Base-by-base conservation (phyloP, 2,113 vertebrate genomes). In the Tachuris rubrigastra region DNA sequence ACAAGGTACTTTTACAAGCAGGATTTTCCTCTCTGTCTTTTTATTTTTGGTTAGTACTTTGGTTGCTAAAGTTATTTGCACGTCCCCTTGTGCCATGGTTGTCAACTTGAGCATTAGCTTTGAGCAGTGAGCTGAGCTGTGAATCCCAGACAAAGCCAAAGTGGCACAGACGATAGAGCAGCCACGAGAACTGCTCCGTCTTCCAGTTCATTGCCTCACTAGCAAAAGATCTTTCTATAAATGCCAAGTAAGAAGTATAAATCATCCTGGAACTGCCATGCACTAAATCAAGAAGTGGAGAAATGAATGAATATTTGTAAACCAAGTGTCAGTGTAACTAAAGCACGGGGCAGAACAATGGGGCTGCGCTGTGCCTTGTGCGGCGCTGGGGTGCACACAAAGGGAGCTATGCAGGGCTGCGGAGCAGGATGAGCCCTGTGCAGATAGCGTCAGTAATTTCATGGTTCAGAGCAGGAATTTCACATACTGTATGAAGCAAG, bases 391-490 rank as follows among this genome's bases (percentile, higher is more conserved):
- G n/a, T 31, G 35, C 3, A 2, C 75, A 69, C 79, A 76, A 65
- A 90, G 86, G 58, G 31, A 9, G 92, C 35, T 74, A 24, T 55
- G 68, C 60, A 16, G 78, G 49, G 55, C 72, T 41, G 55, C 0
- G 7, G 84, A 59, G 46, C 46, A 22, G 53, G 28, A 12, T 42
- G 49, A 68, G 6, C 53, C 87, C 84, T 72, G 60, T 53, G 86
- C 79, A 71, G 65, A 53, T 9, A 65, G 72, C 12, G 59, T 30
- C 56, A 35, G 83, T 78, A 28, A 72, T 58, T 87, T 85, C 84
- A 28, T 79, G 92, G 79, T 72, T 67, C 90, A 52, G 30, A 92
- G 79, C 79, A 74, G 82, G 31, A n/a, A 88, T 92, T 84, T 75
- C 68, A 46, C 30, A 11, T 53, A 27, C 83, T 82, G 37, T 25